Evolutionary conservation across 2,888 invertebrate species (phyloP), one percentile per base, ranked within the genome.

Genomic region (Chrysopilus asiliformis): DNA sequence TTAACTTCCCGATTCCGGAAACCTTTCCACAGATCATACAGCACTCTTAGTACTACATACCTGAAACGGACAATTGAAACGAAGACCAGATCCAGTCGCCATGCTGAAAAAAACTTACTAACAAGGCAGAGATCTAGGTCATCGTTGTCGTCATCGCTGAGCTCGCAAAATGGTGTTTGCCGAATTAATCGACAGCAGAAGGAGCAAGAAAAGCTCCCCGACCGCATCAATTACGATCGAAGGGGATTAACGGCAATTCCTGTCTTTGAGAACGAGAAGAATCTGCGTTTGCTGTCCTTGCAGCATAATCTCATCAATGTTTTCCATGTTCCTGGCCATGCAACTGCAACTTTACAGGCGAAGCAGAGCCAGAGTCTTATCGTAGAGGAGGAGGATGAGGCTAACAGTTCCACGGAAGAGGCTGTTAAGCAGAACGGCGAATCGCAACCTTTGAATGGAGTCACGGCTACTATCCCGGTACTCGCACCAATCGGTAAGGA

Each of bases 271-370:
- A 82, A 80, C 35, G 89, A 87, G 55, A 74, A 79, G 14, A 79
- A 78, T 45, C 67, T 91, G 39, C 71, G 89, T 37, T 68, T 93
- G 42, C 66, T 94, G 46, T 93, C 93, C 30, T 70, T 93, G 42
- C 93, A 94, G 57, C 91, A 93, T 64, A 94, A 94, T 67, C 71
- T 86, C 52, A 79, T 94, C 42, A 79, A 67, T 48, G 55, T 58
- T 7, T 61, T 64, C 37, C 60, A 63, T 49, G 59, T 64, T 52
- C 63, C 63, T 40, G 57, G 54, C 43, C 54, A 54, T 15, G 34
- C 28, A 22, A 22, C n/a, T n/a, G n/a, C n/a, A n/a, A n/a, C n/a
- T n/a, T n/a, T n/a, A n/a, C n/a, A n/a, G n/a, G n/a, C n/a, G n/a
- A n/a, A n/a, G n/a, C n/a, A n/a, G n/a, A n/a, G n/a, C n/a, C n/a